A percentile compares a stretch with the other conserved stretches of the same genome.
These are phyloP conservation scores for Mixornis gularis DNA, from an alignment of 2,113 vertebrate genomes.

Conservation along the genomic window DNA sequence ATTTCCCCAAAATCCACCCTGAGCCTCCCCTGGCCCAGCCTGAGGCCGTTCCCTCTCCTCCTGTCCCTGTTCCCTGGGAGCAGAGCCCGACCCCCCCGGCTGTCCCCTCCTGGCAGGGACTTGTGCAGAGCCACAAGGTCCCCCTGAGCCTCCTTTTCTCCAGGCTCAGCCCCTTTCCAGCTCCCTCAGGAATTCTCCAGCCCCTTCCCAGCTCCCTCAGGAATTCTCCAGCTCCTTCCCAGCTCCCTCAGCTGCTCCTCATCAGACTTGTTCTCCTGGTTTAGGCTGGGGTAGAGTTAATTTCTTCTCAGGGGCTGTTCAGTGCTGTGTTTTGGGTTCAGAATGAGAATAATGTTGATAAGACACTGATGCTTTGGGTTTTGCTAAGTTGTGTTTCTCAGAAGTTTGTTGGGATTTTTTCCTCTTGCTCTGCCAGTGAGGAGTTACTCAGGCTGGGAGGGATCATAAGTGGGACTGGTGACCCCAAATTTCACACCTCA, in stretches of 20 bases:
- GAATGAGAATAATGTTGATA: neutral
- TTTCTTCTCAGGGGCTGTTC: neutral
- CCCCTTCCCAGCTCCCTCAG: neutral
- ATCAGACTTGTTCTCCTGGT: neutral
- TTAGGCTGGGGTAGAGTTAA: neutral
- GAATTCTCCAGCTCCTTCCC: neutral
- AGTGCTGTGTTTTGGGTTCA: neutral
- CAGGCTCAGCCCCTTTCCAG: too few species aligned
- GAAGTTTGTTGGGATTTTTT: neutral
- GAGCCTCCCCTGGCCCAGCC: too few species aligned
- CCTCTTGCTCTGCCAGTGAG: neutral
- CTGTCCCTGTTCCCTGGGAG: too few species aligned
- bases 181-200: neutral
- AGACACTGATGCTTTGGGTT: neutral
- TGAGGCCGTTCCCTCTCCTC: too few species aligned
- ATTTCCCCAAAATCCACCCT: neutral
- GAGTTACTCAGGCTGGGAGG: neutral
- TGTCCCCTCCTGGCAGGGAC: too few species aligned
- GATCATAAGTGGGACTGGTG: neutral
- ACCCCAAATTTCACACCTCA: neutral
- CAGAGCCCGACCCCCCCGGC: too few species aligned
- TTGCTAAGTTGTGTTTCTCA: neutral
- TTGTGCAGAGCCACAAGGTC: too few species aligned
- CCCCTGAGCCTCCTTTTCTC: too few species aligned
- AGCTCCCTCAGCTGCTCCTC: neutral